Conservation (phyloP, 2,888 invertebrate species). For the Exocentrus adspersus region DNA sequence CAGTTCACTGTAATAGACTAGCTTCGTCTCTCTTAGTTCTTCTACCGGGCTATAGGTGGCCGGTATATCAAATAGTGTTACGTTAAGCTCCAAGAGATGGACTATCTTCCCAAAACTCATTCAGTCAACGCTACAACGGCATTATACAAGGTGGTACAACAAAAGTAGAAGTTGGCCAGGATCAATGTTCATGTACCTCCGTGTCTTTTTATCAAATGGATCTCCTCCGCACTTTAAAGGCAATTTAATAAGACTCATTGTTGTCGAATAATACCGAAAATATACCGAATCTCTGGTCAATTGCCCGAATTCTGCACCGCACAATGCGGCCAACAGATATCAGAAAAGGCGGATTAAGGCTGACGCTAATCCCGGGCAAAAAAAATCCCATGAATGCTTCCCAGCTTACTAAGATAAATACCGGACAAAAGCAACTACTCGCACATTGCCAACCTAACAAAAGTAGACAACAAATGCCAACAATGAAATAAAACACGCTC, state of each 20-base stretch:
- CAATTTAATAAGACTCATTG: constrained; percentile 7
- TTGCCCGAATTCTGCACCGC: constrained; percentile 33
- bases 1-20: too few relatives aligned
- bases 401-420: constrained; percentile 64
- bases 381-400: constrained; percentile 63
- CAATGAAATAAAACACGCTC: constrained; percentile 65
- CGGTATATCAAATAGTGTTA: too few relatives aligned
- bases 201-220: too few relatives aligned
- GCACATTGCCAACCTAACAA: constrained; percentile 63
- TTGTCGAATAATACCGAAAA: constrained; percentile 3
- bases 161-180: too few relatives aligned
- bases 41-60: too few relatives aligned
- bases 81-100: too few relatives aligned
- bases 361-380: constrained; percentile 58
- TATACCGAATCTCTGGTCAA: constrained; percentile 24
- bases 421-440: constrained; percentile 62
- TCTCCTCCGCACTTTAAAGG: neutral
- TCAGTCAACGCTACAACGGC: too few relatives aligned
- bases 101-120: too few relatives aligned
- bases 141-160: too few relatives aligned
- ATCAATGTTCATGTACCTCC: too few relatives aligned
- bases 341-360: constrained; percentile 57
- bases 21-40: too few relatives aligned
- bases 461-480: constrained; percentile 64
- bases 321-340: constrained; percentile 34